A percentile compares a stretch with the other conserved stretches of the same genome.
Conservation (phyloP, 2,797 vertebrate species). For the Enteromius anoplus region DNA sequence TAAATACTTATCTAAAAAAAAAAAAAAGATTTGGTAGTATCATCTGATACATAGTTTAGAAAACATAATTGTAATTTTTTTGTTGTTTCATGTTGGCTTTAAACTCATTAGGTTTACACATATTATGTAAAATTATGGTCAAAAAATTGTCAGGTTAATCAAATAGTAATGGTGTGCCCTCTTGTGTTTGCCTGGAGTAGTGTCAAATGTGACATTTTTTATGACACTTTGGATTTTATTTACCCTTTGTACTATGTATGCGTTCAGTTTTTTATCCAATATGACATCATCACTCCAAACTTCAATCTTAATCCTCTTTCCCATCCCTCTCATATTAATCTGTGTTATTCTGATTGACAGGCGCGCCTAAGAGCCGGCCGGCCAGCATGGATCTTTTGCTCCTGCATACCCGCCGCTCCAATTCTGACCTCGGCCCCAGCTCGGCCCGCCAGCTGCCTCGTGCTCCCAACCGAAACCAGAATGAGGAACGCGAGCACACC, state of each 20-base stretch:
- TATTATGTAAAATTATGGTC: conserved; percentile 7
- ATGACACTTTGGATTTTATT: neutral
- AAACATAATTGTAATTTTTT: neutral
- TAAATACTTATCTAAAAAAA: neutral
- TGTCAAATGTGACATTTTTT: neutral
- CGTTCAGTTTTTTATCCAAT: neutral
- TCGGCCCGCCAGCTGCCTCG: conserved; percentile 74
- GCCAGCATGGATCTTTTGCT: conserved; percentile 83
- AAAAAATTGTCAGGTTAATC: conserved; percentile 16
- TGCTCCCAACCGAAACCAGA: conserved; percentile 69
- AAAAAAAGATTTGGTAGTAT: neutral
- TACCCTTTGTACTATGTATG: neutral
- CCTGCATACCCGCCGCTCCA: conserved; percentile 75
- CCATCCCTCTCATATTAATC: neutral
- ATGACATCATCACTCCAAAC: neutral
- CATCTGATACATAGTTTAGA: neutral
- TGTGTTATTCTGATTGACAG: conserved; percentile 57
- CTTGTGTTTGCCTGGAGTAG: conserved; percentile 33
- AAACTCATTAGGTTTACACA: conserved; percentile 16
- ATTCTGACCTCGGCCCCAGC: conserved; percentile 72
- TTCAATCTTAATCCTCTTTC: neutral
- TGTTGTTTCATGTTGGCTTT: neutral
- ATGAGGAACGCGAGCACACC: conserved; percentile 67
- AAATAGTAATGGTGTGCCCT: conserved; percentile 34
- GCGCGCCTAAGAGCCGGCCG: conserved; percentile 76